These are phyloP conservation scores for Peromyscus eremicus DNA, from an alignment of 2,797 vertebrate species.

Conservation along the genomic window DNA sequence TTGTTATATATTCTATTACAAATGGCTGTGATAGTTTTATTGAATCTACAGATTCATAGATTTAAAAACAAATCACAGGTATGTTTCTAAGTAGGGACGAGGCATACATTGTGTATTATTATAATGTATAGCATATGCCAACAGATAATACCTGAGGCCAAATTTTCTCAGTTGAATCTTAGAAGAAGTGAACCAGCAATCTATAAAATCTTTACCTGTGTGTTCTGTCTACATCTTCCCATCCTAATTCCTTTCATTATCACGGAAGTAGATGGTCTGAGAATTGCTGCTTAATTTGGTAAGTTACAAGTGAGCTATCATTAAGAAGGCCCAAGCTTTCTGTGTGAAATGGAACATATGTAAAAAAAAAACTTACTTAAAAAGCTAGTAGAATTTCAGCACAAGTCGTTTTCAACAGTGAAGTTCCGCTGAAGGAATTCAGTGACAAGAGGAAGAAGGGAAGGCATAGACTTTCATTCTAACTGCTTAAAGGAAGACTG, in stretches of 20 bases:
- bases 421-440: background rate
- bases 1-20: conserved; percentile 28
- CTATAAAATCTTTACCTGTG: background rate
- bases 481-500: background rate
- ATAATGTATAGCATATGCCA: background rate
- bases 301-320: background rate
- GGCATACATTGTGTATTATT: conserved; percentile 35
- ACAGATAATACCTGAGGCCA: conserved; percentile 50
- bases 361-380: background rate
- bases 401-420: conserved; percentile 16
- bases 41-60: conserved; percentile 4
- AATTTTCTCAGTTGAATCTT: conserved; percentile 43
- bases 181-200: conserved; percentile 37
- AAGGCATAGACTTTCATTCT: background rate
- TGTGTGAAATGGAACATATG: background rate
- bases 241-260: background rate
- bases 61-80: conserved; percentile 44
- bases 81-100: conserved; percentile 53
- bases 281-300: conserved; percentile 20
- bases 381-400: conserved; percentile 38
- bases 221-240: background rate
- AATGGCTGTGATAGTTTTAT: conserved; percentile 30
- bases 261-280: background rate
- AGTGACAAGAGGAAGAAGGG: background rate
- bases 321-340: background rate